Evolutionary conservation across 1,140 invertebrate species (phyloP), one percentile per base, ranked within the genome.

Genomic region (Meloidogyne floridensis): DNA sequence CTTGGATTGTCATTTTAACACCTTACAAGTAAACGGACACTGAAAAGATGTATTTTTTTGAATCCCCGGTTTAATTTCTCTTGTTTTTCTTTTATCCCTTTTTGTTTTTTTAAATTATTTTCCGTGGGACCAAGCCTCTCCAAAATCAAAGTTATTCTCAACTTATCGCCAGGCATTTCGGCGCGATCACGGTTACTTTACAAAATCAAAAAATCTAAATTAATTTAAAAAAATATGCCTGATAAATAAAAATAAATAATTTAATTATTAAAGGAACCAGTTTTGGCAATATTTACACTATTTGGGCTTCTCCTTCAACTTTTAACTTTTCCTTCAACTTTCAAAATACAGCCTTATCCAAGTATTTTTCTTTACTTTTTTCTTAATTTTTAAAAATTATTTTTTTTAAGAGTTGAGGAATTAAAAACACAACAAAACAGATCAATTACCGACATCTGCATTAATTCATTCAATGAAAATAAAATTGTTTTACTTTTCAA

Each of bases 401-500:
- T 8, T 18, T 47, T 51, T 75, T 80, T 47, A 18, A 80, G 74
- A 10, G 20, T 73, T 53, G 42, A 59, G 42, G 47, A 80, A 11
- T 75, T 73, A 15, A 72, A 54, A 65, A n/a, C 20, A 53, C 53
- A 56, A n/a, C 51, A 81, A 80, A 42, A 77, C 2, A 80, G 51
- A 18, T 3, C 8, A 82, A 75, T 81, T 15, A 54, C 47, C 20
- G 15, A 56, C 2, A 43, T 82, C 0, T 10, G 8, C 0, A 54
- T 82, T 2, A 56, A 82, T 43, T 71, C 70, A 18, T 80, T 70
- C 7, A 75, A 80, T 42, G n/a, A 42, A 6, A 59, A 56, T 18
- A 80, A 82, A 73, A 56, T 82, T 69, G 82, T 81, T 20, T 18
- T 82, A 47, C 54, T 82, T 42, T 82, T 82, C n/a, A 20, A 82